Base-by-base conservation (phyloP, 2,797 vertebrate genomes). In the Limnodromus scolopaceus region DNA sequence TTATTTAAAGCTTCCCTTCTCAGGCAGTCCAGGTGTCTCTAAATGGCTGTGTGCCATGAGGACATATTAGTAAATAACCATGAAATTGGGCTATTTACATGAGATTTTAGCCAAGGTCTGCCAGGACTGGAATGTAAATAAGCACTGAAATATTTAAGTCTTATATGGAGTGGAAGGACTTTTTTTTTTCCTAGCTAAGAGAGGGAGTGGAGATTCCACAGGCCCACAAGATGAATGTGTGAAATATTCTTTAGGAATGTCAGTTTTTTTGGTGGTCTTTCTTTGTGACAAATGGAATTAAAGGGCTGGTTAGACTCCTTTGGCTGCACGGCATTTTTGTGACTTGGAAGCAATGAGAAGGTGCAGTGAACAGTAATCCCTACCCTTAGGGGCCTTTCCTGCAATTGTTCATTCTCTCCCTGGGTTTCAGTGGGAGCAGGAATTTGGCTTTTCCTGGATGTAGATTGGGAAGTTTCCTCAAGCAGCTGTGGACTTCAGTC, bases 41-140 rank as follows among this genome's bases (percentile, higher is more conserved):
- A 65, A 38, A 54, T 84, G 92, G 64, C 83, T 9, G 3, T 11
- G 16, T 95, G 82, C 83, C 80, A 71, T 54, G 70, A 86, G 72
- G 64, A 64, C 25, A 2, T 78, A 57, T 90, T 28, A 32, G 72
- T 90, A 93, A 95, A 81, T 54, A 96, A 49, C 34, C 85, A 63
- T 91, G 79, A 94, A 93, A 89, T 27, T 51, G 34, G 71, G 12
- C 65, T 93, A 23, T 91, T 94, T 86, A 70, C 39, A 54, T 2
- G 9, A 91, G 65, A 36, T 75, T 94, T 87, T 78, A 91, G 72
- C 49, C 19, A 76, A 91, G 84, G 38, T 87, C 84, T 96, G 68
- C 65, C 57, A 89, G 69, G 54, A 81, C 79, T 71, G 49, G 24
- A 83, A 24, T 54, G 30, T 74, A 87, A 84, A 65, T 60, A 79